Evolutionary conservation across 2,888 invertebrate species (phyloP), one percentile per base, ranked within the genome.

Genomic region (Scelioninae gen. 1): DNA sequence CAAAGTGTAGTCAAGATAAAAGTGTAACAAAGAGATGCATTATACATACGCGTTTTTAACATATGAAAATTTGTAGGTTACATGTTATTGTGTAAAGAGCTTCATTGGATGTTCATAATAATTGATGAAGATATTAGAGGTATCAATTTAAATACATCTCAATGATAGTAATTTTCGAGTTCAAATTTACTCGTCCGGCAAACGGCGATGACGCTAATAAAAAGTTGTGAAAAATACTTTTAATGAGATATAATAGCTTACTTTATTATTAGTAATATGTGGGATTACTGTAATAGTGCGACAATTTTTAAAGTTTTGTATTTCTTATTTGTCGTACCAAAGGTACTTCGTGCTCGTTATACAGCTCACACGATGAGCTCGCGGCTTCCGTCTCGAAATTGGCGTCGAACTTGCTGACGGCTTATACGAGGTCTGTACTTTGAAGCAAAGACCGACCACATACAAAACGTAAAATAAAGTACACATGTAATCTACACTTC

Each of bases 371-470:
- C 78, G 65, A 65, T 55, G 43, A 71, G 65, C 65, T 78, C 71
- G 71, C 58, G 63, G 78, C 78, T 78, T 78, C 78, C 71, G 78
- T 71, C 71, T 78, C 53, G 71, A 78, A 78, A 78, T 78, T 78
- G 71, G 71, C 78, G 71, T 78, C 62, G 71, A 71, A 78, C 49
- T 71, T 71, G 78, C 78, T 65, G 56, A 71, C 71, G 78, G 78
- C 77, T 77, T 47, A 63, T 32, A 47, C 56, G 47, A 69, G 69
- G 55, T 68, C 34, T 77, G 62, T 23, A 63, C 69, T 68, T 77
- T 77, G 77, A 69, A 56, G 63, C 62, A 55, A 77, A 77, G 68
- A 60, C 63, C 56, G 69, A 55, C 62, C 77, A 62, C 63, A 49
- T 69, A 55, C 32, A 63, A 62, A 68, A 29, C 68, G 68, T 45